A percentile compares a stretch with the other conserved stretches of the same genome.
These are phyloP conservation scores for Diabrotica undecimpunctata DNA, from an alignment of 1,140 invertebrate species.

Conservation along the genomic window DNA sequence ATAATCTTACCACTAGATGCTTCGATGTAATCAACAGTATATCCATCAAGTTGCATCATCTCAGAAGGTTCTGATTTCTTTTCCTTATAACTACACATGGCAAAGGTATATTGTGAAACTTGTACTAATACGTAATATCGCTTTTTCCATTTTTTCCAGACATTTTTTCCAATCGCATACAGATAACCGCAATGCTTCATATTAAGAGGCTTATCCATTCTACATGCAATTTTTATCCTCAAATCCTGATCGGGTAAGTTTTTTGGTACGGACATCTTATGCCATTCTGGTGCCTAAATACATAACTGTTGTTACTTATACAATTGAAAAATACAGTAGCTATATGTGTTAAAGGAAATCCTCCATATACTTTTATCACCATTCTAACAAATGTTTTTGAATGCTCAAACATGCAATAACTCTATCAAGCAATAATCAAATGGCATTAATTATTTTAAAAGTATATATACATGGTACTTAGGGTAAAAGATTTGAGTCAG, in stretches of 20 bases:
- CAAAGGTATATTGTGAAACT: conserved; percentile 99
- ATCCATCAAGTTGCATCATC: conserved; percentile 99
- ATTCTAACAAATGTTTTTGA: too few relatives aligned
- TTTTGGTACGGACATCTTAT: conserved; percentile 93
- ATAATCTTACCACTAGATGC: conserved; percentile 69
- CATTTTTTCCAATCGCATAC: conserved; percentile 92
- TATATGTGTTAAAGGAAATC: too few relatives aligned
- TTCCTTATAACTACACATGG: conserved; percentile 98
- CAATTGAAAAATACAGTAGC: too few relatives aligned
- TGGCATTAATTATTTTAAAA: too few relatives aligned
- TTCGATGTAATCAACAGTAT: conserved; percentile 99
- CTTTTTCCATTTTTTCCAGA: conserved; percentile 99
- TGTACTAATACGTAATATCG: conserved; percentile 98
- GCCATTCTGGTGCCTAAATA: conserved; percentile 88
- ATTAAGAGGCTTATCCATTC: conserved; percentile 98
- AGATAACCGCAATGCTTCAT: conserved; percentile 96
- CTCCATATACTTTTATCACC: too few relatives aligned
- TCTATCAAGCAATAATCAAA: too few relatives aligned
- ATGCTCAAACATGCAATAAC: too few relatives aligned
- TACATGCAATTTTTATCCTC: conserved; percentile 94
- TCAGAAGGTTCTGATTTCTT: conserved; percentile 99
- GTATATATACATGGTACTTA: too few relatives aligned
- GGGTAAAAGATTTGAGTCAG: too few relatives aligned
- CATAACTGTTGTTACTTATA: neutral
- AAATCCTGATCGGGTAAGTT: conserved; percentile 93